Conservation (phyloP, 2,113 vertebrate genomes). For the Pithys albifrons region DNA sequence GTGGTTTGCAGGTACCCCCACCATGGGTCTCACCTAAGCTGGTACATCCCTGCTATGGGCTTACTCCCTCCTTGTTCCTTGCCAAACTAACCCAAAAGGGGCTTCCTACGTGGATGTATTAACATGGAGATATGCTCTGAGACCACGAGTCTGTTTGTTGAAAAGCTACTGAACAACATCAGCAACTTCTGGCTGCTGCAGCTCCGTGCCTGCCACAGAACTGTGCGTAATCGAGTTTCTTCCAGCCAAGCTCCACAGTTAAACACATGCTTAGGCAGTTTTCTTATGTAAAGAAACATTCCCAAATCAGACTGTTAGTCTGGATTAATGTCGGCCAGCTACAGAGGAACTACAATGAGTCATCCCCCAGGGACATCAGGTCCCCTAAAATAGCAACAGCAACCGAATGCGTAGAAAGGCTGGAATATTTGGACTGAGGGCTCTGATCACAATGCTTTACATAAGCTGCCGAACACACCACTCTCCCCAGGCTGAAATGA, state of each 20-base stretch:
- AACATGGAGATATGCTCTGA: accelerated
- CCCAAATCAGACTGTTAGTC: constrained; percentile 9
- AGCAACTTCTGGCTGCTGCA: not conserved
- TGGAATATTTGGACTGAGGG: not conserved
- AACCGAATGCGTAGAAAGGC: constrained; percentile 37
- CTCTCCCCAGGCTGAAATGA: not conserved
- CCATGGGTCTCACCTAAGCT: accelerated
- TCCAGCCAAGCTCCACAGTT: not conserved
- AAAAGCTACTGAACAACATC: not conserved
- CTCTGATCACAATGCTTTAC: constrained; percentile 14
- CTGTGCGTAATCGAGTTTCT: not conserved
- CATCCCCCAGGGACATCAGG: constrained; percentile 49
- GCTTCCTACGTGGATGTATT: not conserved
- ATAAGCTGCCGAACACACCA: not conserved
- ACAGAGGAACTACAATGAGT: constrained; percentile 58
- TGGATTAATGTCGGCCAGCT: constrained; percentile 31
- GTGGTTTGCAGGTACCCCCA: not conserved
- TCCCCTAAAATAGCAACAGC: constrained; percentile 63
- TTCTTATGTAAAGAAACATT: not conserved
- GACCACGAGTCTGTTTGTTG: accelerated
- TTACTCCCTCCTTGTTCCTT: not conserved
- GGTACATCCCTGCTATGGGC: accelerated
- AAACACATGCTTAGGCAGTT: not conserved
- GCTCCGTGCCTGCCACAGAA: accelerated
- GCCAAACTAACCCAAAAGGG: not conserved